Evolutionary conservation across 2,888 invertebrate species (phyloP).

Genomic region (Phaonia tiefii): DNA sequence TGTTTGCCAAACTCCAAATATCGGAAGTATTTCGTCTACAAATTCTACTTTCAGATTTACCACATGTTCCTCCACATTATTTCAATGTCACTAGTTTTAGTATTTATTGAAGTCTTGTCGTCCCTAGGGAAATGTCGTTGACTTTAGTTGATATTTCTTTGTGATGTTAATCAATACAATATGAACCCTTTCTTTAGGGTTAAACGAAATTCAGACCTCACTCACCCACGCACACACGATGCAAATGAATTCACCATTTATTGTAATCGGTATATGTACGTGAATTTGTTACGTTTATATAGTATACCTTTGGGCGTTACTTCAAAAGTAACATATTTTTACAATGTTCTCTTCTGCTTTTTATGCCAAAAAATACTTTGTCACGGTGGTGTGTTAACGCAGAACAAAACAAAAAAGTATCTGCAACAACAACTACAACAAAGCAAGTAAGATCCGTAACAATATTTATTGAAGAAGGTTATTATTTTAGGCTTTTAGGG

Average conservation of each 20-base stretch:
- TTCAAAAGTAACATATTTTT: conserved; percentile 18
- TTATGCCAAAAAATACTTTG: conserved; percentile 12
- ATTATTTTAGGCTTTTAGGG: too few species aligned
- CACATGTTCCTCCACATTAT: too few species aligned
- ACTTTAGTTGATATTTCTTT: neutral
- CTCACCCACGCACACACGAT: neutral
- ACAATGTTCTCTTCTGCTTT: neutral
- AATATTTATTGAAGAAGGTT: too few species aligned
- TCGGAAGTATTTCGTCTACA: neutral
- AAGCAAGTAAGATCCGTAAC: neutral
- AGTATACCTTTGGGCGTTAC: conserved; percentile 15
- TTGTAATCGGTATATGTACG: neutral
- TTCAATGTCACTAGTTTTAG: neutral
- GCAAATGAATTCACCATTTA: neutral
- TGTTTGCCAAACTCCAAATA: neutral
- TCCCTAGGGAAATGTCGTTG: neutral
- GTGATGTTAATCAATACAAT: conserved; percentile 18
- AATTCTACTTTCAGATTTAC: neutral
- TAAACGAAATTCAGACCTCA: too few species aligned
- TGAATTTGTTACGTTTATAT: conserved; percentile 6
- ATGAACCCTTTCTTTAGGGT: conserved; percentile 1
- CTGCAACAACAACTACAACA: too few species aligned
- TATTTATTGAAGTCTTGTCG: neutral
- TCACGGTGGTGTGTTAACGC: neutral
- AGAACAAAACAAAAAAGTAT: too few species aligned